Percentiles rank a stretch among this genome's conserved stretches.
Conservation (phyloP, 1,140 invertebrate species). For the Streblospio benedicti region DNA sequence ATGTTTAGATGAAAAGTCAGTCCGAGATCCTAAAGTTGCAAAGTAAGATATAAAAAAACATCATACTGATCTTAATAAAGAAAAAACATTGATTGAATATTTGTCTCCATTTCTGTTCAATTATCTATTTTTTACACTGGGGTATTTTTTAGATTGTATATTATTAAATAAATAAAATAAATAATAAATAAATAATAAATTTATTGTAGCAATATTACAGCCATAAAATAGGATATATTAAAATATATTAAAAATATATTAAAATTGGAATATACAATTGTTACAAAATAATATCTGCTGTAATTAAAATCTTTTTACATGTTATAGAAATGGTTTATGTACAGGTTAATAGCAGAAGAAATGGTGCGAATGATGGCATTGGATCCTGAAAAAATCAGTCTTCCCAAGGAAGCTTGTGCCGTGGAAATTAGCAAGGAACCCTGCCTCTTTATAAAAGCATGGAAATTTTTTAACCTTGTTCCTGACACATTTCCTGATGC, state of each 20-base stretch:
- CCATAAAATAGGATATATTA: no score
- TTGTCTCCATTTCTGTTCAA: conserved; percentile 5
- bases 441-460: conserved; percentile 22
- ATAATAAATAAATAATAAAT: no score
- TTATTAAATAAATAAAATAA: neutral
- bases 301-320: no score
- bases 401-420: neutral
- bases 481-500: conserved; percentile 31
- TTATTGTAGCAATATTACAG: no score
- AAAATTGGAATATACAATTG: no score
- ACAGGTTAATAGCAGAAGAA: conserved; percentile 40
- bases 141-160: conserved; percentile 6
- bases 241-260: no score
- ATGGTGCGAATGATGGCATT: conserved; percentile 33
- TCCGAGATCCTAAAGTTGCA: conserved; percentile 55
- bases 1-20: conserved; percentile 62
- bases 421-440: conserved; percentile 10
- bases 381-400: conserved; percentile 3
- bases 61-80: no score
- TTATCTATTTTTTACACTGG: conserved; percentile 2
- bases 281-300: no score
- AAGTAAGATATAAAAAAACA: no score
- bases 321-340: no score
- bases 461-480: conserved; percentile 23
- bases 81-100: no score